Evolutionary conservation across 2,797 vertebrate genomes (phyloP).

Genomic region (Pampus argenteus): DNA sequence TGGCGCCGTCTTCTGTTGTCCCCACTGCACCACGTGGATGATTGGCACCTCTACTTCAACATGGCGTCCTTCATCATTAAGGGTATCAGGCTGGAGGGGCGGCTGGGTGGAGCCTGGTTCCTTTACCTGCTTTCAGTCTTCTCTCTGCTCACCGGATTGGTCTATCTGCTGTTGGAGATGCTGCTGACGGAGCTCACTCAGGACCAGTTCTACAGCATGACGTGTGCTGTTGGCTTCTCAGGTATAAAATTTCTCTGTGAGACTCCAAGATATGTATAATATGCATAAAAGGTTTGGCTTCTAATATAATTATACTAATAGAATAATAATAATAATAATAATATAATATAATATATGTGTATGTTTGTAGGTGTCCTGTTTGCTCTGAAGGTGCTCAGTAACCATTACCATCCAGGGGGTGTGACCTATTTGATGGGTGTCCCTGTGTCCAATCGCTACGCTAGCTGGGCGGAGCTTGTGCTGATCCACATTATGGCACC

Average conservation of each 20-base stretch:
- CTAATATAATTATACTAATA: too few species aligned
- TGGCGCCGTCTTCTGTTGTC: constrained; percentile 92
- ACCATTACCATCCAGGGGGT: constrained; percentile 91
- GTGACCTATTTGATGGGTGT: constrained; percentile 87
- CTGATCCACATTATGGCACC: constrained; percentile 92
- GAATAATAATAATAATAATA: too few species aligned
- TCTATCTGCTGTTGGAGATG: constrained; percentile 90
- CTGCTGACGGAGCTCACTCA: constrained; percentile 80
- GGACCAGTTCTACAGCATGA: constrained; percentile 84
- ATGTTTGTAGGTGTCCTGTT: constrained; percentile 92
- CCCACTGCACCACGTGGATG: constrained; percentile 91
- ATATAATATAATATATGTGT: constrained; percentile 5
- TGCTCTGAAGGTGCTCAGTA: constrained; percentile 95
- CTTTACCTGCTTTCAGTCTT: constrained; percentile 89
- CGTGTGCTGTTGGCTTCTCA: constrained; percentile 95
- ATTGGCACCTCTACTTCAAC: constrained; percentile 97
- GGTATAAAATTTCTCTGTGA: constrained; percentile 82
- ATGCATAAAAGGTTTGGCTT: too few species aligned
- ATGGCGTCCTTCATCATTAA: constrained; percentile 97
- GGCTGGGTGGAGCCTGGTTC: constrained; percentile 89
- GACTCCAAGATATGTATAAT: too few species aligned
- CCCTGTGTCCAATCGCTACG: constrained; percentile 86
- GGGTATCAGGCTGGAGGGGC: constrained; percentile 88
- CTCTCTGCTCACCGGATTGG: constrained; percentile 89
- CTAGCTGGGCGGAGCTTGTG: constrained; percentile 94